phyloP scores from a whole-genome alignment of 1,140 invertebrate species.

The Drosophila ironensis region DNA sequence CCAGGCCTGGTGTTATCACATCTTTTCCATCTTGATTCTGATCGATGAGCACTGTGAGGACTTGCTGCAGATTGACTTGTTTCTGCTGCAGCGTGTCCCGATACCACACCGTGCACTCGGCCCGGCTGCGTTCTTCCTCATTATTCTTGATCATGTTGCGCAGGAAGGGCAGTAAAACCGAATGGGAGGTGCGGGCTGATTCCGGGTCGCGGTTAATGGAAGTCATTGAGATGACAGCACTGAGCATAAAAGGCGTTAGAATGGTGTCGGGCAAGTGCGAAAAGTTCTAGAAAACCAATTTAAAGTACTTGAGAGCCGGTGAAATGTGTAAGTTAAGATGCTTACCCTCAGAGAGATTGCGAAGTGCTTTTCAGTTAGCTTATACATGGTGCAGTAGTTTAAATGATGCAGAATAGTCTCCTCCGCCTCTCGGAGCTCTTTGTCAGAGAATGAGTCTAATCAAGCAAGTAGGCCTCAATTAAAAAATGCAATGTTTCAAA shows the following conservation, averaged over 20 bases:
- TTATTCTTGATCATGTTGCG: constrained; percentile 73
- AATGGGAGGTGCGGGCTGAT: constrained; percentile 48
- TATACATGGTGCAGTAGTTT: constrained; percentile 76
- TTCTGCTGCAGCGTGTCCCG: constrained; percentile 70
- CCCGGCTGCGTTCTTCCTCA: constrained; percentile 63
- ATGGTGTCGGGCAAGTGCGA: constrained; percentile 67
- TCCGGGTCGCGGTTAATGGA: constrained; percentile 73
- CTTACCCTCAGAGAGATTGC: constrained; percentile 58
- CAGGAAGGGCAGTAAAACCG: constrained; percentile 64
- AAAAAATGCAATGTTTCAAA: too few species aligned
- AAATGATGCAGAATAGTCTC: constrained; percentile 78
- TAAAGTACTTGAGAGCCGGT: background rate
- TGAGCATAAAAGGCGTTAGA: constrained; percentile 74
- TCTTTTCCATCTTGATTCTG: constrained; percentile 80
- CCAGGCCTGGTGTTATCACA: constrained; percentile 71
- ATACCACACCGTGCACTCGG: constrained; percentile 72
- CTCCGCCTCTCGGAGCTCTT: constrained; percentile 75
- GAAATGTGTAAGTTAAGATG: too few species aligned
- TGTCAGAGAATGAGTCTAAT: constrained; percentile 76
- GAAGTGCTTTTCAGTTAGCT: constrained; percentile 67
- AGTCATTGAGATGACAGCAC: constrained; percentile 75
- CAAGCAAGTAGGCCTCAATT: too few species aligned
- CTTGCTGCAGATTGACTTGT: constrained; percentile 68
- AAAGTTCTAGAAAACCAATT: constrained; percentile 51
- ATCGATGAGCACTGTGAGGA: constrained; percentile 72